Percentiles rank a stretch among this genome's conserved stretches.
Evolutionary conservation across 1,140 invertebrate genomes (phyloP).

Genomic region (Oncopodura yosiiana): DNA sequence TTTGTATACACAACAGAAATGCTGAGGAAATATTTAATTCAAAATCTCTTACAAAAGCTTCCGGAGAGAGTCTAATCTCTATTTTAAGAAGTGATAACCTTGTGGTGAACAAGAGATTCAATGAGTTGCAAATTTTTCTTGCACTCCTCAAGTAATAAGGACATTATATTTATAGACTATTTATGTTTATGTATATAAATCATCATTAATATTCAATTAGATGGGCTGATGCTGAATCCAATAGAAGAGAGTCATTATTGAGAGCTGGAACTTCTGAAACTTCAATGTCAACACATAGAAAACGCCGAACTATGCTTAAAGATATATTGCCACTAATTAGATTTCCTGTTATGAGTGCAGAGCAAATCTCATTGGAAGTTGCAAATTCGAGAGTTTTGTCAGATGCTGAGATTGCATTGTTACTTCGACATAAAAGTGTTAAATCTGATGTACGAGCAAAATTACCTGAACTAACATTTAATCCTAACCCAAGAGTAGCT

Average conservation of each 20-base stretch:
- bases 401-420: neutral
- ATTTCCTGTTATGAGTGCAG: constrained; percentile 2
- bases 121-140: neutral
- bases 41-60: neutral
- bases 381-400: neutral
- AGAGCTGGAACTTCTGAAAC: too few species aligned
- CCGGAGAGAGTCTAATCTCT: neutral
- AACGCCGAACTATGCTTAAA: neutral
- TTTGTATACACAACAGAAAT: neutral
- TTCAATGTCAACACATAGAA: constrained; percentile 2
- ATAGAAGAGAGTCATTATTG: too few species aligned
- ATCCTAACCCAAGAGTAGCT: too few species aligned
- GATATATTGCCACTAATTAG: neutral
- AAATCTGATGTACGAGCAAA: too few species aligned
- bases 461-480: too few species aligned
- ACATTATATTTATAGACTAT: neutral
- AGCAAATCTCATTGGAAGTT: constrained; percentile 4
- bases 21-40: neutral
- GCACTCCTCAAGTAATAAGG: neutral
- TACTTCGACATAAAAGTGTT: neutral
- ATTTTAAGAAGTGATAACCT: constrained; percentile 3
- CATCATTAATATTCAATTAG: neutral
- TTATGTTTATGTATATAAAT: neutral
- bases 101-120: neutral
- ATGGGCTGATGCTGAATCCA: constrained; percentile 5